phyloP scores from a whole-genome alignment of 2,888 invertebrate species.

The Parnassius orleans region DNA sequence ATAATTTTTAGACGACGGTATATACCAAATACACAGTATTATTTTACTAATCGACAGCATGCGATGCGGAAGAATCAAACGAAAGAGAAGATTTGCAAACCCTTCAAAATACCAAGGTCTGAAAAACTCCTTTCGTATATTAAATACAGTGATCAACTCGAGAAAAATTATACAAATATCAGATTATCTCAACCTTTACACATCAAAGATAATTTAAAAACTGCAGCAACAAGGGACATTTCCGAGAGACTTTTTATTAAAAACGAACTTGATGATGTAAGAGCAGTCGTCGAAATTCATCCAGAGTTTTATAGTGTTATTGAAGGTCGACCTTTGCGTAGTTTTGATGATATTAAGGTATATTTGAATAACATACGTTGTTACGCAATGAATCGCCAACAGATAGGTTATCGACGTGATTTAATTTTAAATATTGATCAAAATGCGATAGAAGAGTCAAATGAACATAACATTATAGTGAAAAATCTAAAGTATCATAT shows the following conservation, averaged over 20 bases:
- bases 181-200: constrained; percentile 57
- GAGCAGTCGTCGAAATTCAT: constrained; percentile 83
- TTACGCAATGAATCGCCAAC: constrained; percentile 74
- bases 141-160: constrained; percentile 68
- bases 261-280: constrained; percentile 76
- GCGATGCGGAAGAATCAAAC: constrained; percentile 41
- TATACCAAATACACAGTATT: constrained; percentile 70
- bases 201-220: constrained; percentile 64
- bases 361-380: constrained; percentile 78
- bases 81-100: constrained; percentile 42
- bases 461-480: constrained; percentile 52
- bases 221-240: constrained; percentile 74
- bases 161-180: constrained; percentile 51
- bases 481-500: constrained; percentile 61
- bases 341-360: constrained; percentile 79
- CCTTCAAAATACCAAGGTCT: constrained; percentile 63
- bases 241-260: constrained; percentile 80
- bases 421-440: constrained; percentile 64
- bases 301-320: constrained; percentile 83
- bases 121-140: constrained; percentile 71
- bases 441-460: constrained; percentile 55
- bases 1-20: constrained; percentile 71
- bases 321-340: constrained; percentile 81
- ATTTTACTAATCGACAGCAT: constrained; percentile 68
- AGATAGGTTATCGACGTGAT: constrained; percentile 71